Evolutionary conservation across 2,888 invertebrate genomes (phyloP).

Genomic region (Stegana nigrithorax): DNA sequence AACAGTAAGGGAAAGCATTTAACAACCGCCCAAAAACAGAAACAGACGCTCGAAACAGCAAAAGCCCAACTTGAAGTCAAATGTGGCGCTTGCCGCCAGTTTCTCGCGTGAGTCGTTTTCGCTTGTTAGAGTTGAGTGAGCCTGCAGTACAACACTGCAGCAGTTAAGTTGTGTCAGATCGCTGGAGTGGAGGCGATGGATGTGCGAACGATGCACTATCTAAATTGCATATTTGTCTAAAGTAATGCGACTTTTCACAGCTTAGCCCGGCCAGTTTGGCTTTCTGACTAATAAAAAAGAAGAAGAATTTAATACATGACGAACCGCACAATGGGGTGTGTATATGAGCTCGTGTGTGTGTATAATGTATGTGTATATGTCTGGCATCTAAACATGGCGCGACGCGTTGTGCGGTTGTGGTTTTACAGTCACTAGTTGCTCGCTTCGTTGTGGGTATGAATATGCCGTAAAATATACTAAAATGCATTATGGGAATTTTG

Average conservation of each 20-base stretch:
- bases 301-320: background rate
- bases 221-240: constrained; percentile 60
- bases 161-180: no score
- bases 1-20: no score
- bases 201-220: constrained; percentile 28
- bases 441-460: constrained; percentile 37
- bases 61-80: background rate
- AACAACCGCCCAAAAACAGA: background rate
- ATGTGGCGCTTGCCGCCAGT: background rate
- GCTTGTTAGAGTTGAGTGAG: no score
- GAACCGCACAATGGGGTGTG: background rate
- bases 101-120: no score
- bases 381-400: constrained; percentile 36
- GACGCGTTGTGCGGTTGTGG: constrained; percentile 32
- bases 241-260: constrained; percentile 63
- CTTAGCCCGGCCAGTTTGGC: constrained; percentile 29
- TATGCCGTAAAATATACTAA: constrained; percentile 33
- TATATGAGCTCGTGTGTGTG: background rate
- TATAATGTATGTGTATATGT: background rate
- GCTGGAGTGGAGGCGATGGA: background rate
- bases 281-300: constrained; percentile 1
- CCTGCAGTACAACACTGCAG: background rate
- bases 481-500: constrained; percentile 62
- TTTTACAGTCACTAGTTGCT: background rate
- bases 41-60: background rate